These are phyloP conservation scores for Andricus quercusramuli DNA, from an alignment of 2,888 invertebrate species.

Conservation along the genomic window DNA sequence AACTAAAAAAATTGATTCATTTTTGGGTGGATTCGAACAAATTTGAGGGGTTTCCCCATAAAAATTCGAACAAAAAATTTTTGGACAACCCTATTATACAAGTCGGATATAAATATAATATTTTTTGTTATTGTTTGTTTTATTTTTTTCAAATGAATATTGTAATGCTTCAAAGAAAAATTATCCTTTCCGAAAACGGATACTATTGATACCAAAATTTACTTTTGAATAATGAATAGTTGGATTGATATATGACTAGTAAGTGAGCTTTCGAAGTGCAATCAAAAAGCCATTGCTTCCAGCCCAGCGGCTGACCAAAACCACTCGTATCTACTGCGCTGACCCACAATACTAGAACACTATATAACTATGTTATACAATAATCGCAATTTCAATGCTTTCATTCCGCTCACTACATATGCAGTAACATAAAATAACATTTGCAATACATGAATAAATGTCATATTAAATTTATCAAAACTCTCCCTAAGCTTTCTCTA, in stretches of 20 bases:
- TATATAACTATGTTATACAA: not conserved
- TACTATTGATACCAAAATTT: not conserved
- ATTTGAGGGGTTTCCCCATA: too few relatives aligned
- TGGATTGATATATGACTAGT: not conserved
- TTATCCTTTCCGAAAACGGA: not conserved
- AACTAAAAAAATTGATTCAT: too few relatives aligned
- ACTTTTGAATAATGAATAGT: not conserved
- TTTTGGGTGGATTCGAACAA: too few relatives aligned
- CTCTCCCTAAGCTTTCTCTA: not conserved
- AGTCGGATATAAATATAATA: too few relatives aligned
- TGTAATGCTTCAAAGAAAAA: not conserved
- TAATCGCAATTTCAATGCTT: not conserved
- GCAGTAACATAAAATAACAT: not conserved
- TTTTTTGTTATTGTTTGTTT: too few relatives aligned
- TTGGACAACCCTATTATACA: too few relatives aligned
- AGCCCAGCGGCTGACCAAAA: constrained; percentile 25
- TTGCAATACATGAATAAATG: not conserved
- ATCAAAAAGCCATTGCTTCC: constrained; percentile 10
- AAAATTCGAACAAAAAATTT: too few relatives aligned
- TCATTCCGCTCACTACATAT: not conserved
- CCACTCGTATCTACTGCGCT: constrained; percentile 13
- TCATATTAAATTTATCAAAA: not conserved
- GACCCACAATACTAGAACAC: not conserved
- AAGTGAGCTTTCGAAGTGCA: constrained; percentile 18
- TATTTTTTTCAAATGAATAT: too few relatives aligned